Conservation (phyloP, 2,888 invertebrate genomes). For the Timandra comae region DNA sequence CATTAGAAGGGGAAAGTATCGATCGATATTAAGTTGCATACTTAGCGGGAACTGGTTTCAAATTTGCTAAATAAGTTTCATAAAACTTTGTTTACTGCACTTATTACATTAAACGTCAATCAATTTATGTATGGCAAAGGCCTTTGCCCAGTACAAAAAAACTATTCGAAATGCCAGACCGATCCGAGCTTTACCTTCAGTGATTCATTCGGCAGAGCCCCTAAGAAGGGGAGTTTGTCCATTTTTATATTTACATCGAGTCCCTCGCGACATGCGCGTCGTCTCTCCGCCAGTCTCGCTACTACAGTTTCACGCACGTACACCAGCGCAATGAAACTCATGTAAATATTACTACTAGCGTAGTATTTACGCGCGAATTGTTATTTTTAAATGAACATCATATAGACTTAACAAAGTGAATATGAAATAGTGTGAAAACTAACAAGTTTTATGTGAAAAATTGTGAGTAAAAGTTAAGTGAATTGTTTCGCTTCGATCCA, state of each 20-base stretch:
- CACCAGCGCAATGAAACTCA: slow-evolving; percentile 65
- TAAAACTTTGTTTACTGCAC: no score
- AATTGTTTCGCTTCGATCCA: slow-evolving; percentile 66
- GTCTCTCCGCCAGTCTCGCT: slow-evolving; percentile 68
- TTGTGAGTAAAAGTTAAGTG: slow-evolving; percentile 40
- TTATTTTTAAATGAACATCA: slow-evolving; percentile 53
- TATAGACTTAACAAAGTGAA: slow-evolving; percentile 38
- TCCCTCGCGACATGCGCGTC: slow-evolving; percentile 74
- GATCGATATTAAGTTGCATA: slow-evolving; percentile 69
- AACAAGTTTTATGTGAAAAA: slow-evolving; percentile 49
- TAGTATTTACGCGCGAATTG: slow-evolving; percentile 63
- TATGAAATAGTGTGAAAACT: slow-evolving; percentile 35
- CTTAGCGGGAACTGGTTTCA: no score
- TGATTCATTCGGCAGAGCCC: slow-evolving; percentile 72
- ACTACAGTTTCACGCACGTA: slow-evolving; percentile 71
- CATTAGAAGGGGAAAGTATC: slow-evolving; percentile 46
- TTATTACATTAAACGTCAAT: no score
- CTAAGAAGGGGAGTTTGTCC: slow-evolving; percentile 72
- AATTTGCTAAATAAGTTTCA: no score
- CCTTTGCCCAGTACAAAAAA: slow-evolving; percentile 38
- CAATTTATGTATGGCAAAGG: slow-evolving; percentile 26
- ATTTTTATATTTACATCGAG: slow-evolving; percentile 75
- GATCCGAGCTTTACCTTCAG: slow-evolving; percentile 56
- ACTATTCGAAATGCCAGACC: slow-evolving; percentile 37
- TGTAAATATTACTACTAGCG: slow-evolving; percentile 71